Evolutionary conservation across 2,797 vertebrate genomes (phyloP), one percentile per base, ranked within the genome.

Genomic region (Choloepus didactylus): DNA sequence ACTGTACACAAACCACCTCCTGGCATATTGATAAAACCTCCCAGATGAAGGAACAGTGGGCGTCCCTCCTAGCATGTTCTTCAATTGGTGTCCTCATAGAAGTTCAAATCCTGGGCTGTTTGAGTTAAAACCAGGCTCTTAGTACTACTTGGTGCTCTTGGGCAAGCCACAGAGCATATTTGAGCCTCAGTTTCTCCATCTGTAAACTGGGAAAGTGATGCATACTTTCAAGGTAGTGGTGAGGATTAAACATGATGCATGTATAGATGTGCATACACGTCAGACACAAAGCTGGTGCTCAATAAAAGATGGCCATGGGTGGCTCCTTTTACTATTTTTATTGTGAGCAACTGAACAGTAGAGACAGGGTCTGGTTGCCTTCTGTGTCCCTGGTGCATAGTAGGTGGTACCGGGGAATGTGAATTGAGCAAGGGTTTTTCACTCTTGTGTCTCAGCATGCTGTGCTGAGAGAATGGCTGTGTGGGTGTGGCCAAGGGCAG

Each of bases 171-270:
- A 56, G 54, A 70, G 41, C 27, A 35, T 56, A 73, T 41, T 25
- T 15, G 15, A 86, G 16, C 51, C 59, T 82, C 67, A 79, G 83
- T 49, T 69, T 91, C 31, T 79, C 27, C 69, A 59, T 69, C 69
- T 92, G 29, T 86, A 80, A 85, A 89, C 29, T 83, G 69, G 27
- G 54, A 38, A 80, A 41, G 12, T 84, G 92, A 72, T 16, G 19
- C n/a, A 11, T 56, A 38, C 41, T 56, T 86, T 77, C 59, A 80
- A 66, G 38, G 77, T 62, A 76, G 81, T 23, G 6, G 16, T 46
- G 75, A 95, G 41, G 62, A 85, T 77, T 56, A 76, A 92, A 76
- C 75, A 82, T 51, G 79, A 59, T 25, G 16, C 27, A 2, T 5
- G 9, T n/a, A 6, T 72, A 14, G 31, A 10, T 66, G 12, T 66